phyloP scores from a whole-genome alignment of 1,140 invertebrate genomes.

The Dinoponera quadriceps region DNA sequence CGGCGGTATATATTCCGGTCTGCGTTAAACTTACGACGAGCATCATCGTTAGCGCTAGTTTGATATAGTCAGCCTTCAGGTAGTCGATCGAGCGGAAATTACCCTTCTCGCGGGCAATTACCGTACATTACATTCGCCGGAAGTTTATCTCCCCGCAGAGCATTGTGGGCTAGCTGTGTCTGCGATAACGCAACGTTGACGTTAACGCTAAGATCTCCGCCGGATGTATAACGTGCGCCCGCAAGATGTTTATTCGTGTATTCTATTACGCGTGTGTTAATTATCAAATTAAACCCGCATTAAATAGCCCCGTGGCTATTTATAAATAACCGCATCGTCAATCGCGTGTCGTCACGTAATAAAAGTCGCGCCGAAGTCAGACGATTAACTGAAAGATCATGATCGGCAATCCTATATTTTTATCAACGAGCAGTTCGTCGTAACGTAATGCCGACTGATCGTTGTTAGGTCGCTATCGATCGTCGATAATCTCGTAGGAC shows the following conservation, averaged over 20 bases:
- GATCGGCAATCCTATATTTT: neutral
- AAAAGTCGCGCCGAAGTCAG: neutral
- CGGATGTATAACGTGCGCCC: neutral
- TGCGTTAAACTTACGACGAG: slow-evolving; percentile 12
- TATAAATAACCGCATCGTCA: too few species aligned
- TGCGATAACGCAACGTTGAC: slow-evolving; percentile 37
- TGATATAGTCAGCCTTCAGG: slow-evolving; percentile 18
- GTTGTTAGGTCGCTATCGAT: slow-evolving; percentile 5
- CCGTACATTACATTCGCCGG: slow-evolving; percentile 56
- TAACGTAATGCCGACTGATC: neutral
- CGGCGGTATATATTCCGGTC: neutral
- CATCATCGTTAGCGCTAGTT: slow-evolving; percentile 32
- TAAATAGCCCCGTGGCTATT: too few species aligned
- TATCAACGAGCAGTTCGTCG: slow-evolving; percentile 20
- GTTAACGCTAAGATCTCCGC: slow-evolving; percentile 37
- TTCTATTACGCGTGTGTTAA: neutral
- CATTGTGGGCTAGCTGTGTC: neutral
- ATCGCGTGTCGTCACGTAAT: too few species aligned
- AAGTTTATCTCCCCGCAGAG: slow-evolving; percentile 40
- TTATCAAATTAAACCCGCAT: slow-evolving; percentile 11
- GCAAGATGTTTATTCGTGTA: slow-evolving; percentile 12
- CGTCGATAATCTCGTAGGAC: neutral
- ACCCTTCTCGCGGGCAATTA: slow-evolving; percentile 60
- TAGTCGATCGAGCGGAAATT: slow-evolving; percentile 56
- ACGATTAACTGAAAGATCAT: neutral